Evolutionary conservation across 2,888 invertebrate genomes (phyloP).

Genomic region (Seladonia tumulorum): DNA sequence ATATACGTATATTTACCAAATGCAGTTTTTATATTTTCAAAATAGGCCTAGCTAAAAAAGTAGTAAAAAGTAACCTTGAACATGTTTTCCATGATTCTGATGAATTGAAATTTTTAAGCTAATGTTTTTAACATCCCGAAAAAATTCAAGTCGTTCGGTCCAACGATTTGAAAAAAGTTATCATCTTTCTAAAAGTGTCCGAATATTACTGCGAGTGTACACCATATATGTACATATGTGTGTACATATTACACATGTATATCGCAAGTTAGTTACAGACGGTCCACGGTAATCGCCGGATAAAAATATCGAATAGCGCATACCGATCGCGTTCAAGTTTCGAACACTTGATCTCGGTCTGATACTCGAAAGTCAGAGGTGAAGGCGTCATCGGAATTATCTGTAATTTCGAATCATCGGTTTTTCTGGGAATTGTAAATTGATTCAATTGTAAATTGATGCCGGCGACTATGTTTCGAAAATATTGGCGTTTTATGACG

Average conservation of each 20-base stretch:
- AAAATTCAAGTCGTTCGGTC: too few relatives aligned
- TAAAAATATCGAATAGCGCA: not conserved
- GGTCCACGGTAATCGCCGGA: not conserved
- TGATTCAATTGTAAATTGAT: not conserved
- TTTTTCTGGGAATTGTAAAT: not conserved
- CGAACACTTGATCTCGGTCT: constrained; percentile 31
- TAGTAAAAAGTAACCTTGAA: too few relatives aligned
- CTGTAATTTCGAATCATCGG: constrained; percentile 38
- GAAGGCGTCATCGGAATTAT: constrained; percentile 55
- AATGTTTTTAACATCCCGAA: too few relatives aligned
- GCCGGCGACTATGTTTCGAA: not conserved
- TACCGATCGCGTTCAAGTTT: not conserved
- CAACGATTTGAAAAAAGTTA: not conserved
- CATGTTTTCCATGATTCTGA: too few relatives aligned
- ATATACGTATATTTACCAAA: too few relatives aligned
- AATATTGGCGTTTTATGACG: not conserved
- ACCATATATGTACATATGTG: too few relatives aligned
- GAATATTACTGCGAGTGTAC: too few relatives aligned
- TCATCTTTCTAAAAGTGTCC: not conserved
- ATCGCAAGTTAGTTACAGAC: not conserved
- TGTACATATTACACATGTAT: not conserved
- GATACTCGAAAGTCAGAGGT: constrained; percentile 50
- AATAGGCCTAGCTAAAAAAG: too few relatives aligned
- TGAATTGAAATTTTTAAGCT: too few relatives aligned
- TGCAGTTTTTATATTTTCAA: too few relatives aligned